Evolutionary conservation across 1,140 invertebrate species (phyloP).

Genomic region (Zeugodacus cucurbitae): DNA sequence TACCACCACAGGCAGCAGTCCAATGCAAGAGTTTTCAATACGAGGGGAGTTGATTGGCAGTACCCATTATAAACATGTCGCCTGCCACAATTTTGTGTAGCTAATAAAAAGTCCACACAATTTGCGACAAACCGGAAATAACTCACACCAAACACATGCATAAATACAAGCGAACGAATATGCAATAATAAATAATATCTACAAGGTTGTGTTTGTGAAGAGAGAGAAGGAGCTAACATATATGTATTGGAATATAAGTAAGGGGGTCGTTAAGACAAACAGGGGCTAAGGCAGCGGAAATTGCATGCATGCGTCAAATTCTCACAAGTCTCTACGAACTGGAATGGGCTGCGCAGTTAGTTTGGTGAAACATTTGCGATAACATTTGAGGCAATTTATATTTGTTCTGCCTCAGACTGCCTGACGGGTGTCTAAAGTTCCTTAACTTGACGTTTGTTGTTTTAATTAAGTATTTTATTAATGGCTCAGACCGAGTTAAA

Average conservation of each 20-base stretch:
- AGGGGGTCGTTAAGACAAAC: not conserved
- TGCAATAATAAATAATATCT: not conserved
- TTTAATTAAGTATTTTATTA: constrained; percentile 15
- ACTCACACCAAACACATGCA: not conserved
- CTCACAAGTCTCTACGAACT: not conserved
- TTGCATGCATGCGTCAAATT: constrained; percentile 22
- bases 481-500: not conserved
- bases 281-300: not conserved
- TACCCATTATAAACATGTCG: constrained; percentile 18
- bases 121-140: constrained; percentile 32
- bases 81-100: not conserved
- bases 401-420: not conserved
- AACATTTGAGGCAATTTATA: not conserved
- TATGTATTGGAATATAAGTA: not conserved
- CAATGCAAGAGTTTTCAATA: not conserved
- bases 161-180: not conserved
- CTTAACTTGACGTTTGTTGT: not conserved
- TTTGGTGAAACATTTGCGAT: not conserved
- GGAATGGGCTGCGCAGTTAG: not conserved
- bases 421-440: not conserved
- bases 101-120: constrained; percentile 21
- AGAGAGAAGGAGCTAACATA: not conserved
- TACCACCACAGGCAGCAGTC: not conserved
- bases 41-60: constrained; percentile 16
- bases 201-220: not conserved